Evolutionary conservation across 2,888 invertebrate species (phyloP), one percentile per base, ranked within the genome.

Genomic region (Dermolepida albohirtum): DNA sequence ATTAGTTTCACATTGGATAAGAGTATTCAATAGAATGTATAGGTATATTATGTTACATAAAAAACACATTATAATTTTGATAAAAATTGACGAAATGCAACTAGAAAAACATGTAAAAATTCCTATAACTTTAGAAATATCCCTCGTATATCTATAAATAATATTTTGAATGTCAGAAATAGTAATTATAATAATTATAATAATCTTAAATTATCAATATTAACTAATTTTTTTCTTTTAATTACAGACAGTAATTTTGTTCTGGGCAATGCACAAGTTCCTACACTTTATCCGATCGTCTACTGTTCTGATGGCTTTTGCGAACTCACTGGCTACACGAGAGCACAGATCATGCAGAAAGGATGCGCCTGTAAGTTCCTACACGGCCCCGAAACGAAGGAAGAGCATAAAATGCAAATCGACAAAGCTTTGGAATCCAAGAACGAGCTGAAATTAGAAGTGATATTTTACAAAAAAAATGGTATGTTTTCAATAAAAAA

Each of bases 281-380:
- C 92, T 70, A 85, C 90, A 78, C 84, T 90, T 74, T 94, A 95
- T 86, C 96, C 96, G 77, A 96, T 96, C 86, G 96, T 96, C 78
- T 96, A 96, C 86, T 96, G 96, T 87, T 96, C 95, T 70, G 96
- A 96, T 87, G 96, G 96, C 70, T 96, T 96, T 87, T 95, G 95
- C 85, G 96, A 96, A 87, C 90, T 97, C 87, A 96, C 96, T 69
- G 95, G 96, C 74, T 96, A 92, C 87, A 89, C 94, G 75, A 89
- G 96, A 78, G 96, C 96, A 73, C 95, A 96, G 87, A 96, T 97
- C 85, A 96, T 96, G 96, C 96, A 96, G 86, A 96, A 96, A 83
- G 94, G 94, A 73, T 96, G 96, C 85, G 95, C 96, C 78, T 97
- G 96, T 87, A 94, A 94, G 84, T 97, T 96, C 84, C 90, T 96